Percentiles rank a stretch among this genome's conserved stretches.
Conservation (phyloP, 2,888 invertebrate genomes). For the Hemistola chrysoprasaria region DNA sequence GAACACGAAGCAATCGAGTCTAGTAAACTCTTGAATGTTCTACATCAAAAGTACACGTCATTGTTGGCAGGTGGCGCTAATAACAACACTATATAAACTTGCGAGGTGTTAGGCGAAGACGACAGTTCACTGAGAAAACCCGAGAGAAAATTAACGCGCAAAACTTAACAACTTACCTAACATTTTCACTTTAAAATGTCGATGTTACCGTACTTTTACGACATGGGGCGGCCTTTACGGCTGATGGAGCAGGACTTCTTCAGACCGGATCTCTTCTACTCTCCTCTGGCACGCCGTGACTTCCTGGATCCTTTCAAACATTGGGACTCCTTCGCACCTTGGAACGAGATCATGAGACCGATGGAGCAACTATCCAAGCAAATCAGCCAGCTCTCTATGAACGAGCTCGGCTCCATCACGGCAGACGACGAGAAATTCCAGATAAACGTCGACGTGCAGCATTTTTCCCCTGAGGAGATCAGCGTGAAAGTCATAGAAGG, state of each 20-base stretch:
- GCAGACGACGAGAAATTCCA: conserved; percentile 83
- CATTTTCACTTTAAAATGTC: conserved; percentile 52
- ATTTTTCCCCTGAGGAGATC: conserved; percentile 89
- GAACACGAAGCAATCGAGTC: conserved; percentile 4
- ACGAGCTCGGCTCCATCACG: conserved; percentile 68
- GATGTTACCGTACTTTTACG: conserved; percentile 52
- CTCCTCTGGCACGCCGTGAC: conserved; percentile 37
- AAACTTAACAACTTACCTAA: conserved; percentile 14
- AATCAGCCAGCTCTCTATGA: conserved; percentile 61
- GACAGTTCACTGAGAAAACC: conserved; percentile 31
- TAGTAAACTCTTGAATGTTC: conserved; percentile 25
- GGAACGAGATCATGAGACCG: conserved; percentile 44
- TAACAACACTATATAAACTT: conserved; percentile 39
- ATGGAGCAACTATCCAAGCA: conserved; percentile 55
- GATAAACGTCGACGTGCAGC: conserved; percentile 88
- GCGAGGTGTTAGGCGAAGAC: conserved; percentile 6
- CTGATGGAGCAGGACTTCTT: conserved; percentile 60
- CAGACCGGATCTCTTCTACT: conserved; percentile 30
- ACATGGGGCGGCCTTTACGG: conserved; percentile 57
- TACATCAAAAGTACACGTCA: conserved; percentile 24
- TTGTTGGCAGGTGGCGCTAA: conserved; percentile 40
- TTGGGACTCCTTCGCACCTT: conserved; percentile 41
- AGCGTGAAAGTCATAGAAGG: conserved; percentile 87
- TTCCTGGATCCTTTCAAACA: conserved; percentile 38
- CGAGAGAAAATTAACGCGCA: conserved; percentile 17